Evolutionary conservation across 2,888 invertebrate species (phyloP), one percentile per base, ranked within the genome.

Genomic region (Lochmaea crataegi): DNA sequence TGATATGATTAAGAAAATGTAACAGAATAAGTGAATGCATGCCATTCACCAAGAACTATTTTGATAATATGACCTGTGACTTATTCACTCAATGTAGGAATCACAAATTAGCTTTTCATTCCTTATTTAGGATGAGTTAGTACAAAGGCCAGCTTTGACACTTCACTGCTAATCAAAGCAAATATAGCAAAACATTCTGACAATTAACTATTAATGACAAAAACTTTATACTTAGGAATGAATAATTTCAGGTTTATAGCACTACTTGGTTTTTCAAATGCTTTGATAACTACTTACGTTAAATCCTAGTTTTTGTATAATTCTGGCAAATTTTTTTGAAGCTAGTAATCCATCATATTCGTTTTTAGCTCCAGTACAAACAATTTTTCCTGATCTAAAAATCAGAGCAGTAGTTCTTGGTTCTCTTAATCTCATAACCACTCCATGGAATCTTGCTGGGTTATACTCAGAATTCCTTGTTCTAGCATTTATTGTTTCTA

Each of bases 401-500:
- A 93, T 93, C 26, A 93, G 85, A 6, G 93, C 93, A 16, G 93
- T 93, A 7, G 92, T 92, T 79, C 93, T 89, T 0, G 95, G 95
- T 76, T 93, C 93, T 67, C 94, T 87, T 84, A 95, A 92, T 83
- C 94, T 90, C 94, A 95, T 95, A 0, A 95, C 91, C 16, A 95
- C 91, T 12, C 95, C 95, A 82, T 94, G 93, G 83, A 95, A 95
- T 78, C 94, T 88, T 7, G 92, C 90, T 10, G 95, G 95, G 82
- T 94, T 94, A 81, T 94, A 95, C 85, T 95, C 95, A 0, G 95
- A 94, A 85, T 93, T 94, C 77, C 95, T 89, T 4, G 95, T 94
- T 67, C 93, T 90, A 75, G 92, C 92, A 83, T 94, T 94, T 71
- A 95, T 94, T 73, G 91, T 90, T 80, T 92, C 89, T 48, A 95